A percentile compares a stretch with the other conserved stretches of the same genome.
Evolutionary conservation across 2,888 invertebrate species (phyloP).

Genomic region (Acanthosepion pharaonis): DNA sequence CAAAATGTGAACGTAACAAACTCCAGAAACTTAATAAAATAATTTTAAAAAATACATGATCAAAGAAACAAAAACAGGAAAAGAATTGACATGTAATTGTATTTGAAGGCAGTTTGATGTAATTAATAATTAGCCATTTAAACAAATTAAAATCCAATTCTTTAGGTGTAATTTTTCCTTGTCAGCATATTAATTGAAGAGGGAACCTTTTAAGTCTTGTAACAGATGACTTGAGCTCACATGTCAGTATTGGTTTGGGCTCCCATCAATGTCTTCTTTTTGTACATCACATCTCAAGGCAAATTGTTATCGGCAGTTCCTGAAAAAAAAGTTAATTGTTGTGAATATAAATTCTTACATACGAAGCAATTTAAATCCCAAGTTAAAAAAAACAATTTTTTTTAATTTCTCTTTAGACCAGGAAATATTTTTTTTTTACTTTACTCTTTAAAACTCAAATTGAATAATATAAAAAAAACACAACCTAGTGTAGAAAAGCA

Average conservation of each 20-base stretch:
- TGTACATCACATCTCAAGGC: background rate
- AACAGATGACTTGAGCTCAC: background rate
- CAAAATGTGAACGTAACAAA: background rate
- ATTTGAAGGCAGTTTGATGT: conserved; percentile 16
- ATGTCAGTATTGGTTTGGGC: background rate
- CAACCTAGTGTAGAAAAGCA: no score
- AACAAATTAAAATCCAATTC: background rate
- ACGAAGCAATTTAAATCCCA: background rate
- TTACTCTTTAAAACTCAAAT: background rate
- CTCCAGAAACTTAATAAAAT: background rate
- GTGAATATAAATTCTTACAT: background rate
- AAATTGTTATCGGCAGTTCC: background rate
- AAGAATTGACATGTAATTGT: background rate
- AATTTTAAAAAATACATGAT: background rate
- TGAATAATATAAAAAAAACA: background rate
- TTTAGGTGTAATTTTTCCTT: background rate
- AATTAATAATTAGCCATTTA: conserved; percentile 2
- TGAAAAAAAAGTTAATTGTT: background rate
- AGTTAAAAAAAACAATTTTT: background rate
- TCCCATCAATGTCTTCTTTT: background rate
- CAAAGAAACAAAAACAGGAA: background rate
- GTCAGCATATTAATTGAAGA: background rate
- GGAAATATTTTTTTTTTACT: background rate
- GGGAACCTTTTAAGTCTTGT: background rate
- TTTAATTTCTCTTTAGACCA: background rate